Conservation (phyloP, 2,888 invertebrate species). For the Caenorhabditis afra region DNA sequence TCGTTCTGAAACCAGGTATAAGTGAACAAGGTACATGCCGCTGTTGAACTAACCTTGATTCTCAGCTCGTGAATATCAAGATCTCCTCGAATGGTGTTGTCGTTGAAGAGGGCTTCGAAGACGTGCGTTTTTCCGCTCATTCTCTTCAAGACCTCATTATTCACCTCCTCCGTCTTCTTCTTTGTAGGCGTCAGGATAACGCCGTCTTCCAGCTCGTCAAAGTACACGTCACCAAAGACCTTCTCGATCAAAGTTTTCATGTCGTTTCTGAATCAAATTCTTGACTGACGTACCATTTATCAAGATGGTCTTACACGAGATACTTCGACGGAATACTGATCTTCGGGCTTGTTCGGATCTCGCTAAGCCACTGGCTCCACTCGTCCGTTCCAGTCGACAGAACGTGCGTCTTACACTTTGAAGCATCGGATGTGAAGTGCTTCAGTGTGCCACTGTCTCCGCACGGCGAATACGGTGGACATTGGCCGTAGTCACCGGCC, state of each 20-base stretch:
- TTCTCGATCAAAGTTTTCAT: slow-evolving; percentile 5
- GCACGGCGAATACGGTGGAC: neutral
- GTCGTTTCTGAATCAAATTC: slow-evolving; percentile 1
- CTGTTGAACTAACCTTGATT: slow-evolving; percentile 17
- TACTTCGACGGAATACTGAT: neutral
- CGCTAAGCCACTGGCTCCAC: neutral
- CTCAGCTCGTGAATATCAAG: slow-evolving; percentile 4
- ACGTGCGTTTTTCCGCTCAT: slow-evolving; percentile 3
- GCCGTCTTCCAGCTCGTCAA: neutral
- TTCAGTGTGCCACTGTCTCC: neutral
- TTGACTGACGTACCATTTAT: neutral
- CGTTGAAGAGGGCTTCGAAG: slow-evolving; percentile 11
- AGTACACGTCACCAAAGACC: slow-evolving; percentile 2
- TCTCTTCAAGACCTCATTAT: slow-evolving; percentile 5
- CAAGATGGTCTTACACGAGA: neutral
- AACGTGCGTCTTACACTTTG: slow-evolving; percentile 8
- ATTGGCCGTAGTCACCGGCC: slow-evolving; percentile 12
- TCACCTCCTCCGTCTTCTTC: slow-evolving; percentile 4
- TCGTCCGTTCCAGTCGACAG: neutral
- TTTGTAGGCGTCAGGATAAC: slow-evolving; percentile 6
- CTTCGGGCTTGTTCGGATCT: neutral
- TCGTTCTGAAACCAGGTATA: slow-evolving; percentile 11
- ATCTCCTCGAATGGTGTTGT: slow-evolving; percentile 3
- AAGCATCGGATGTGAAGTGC: neutral
- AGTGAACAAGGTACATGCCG: neutral